These are phyloP conservation scores for Microcebus tavaratra DNA, from an alignment of 2,113 vertebrate species.

Conservation along the genomic window DNA sequence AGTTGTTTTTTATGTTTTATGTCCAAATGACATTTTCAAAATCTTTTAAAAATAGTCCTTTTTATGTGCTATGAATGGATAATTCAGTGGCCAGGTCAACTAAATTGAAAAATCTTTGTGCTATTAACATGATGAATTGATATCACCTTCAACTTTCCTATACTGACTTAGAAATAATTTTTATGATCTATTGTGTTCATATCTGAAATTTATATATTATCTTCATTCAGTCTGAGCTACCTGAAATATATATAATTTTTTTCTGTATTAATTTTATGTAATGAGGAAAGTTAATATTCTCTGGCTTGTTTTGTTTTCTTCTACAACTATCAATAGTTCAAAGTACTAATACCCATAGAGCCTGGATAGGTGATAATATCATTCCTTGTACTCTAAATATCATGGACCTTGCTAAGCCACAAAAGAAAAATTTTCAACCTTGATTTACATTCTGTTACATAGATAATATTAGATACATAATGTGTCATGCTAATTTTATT, in stretches of 20 bases:
- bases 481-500: not conserved
- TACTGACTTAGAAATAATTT: not conserved
- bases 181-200: not conserved
- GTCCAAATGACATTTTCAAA: not conserved
- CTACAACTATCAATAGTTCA: not conserved
- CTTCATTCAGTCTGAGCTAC: not conserved
- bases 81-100: not conserved
- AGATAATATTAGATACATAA: not conserved
- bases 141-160: not conserved
- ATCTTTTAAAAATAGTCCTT: not conserved
- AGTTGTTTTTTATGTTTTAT: not conserved
- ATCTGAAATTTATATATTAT: not conserved
- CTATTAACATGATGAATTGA: not conserved
- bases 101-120: not conserved
- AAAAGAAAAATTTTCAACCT: not conserved
- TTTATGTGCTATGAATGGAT: not conserved
- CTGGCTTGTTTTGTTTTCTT: not conserved
- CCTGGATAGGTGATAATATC: not conserved
- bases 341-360: not conserved
- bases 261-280: not conserved
- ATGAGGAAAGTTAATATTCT: not conserved
- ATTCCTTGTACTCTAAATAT: not conserved
- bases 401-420: not conserved
- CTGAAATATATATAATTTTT: not conserved
- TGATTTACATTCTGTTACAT: not conserved